Evolutionary conservation across 2,113 vertebrate genomes (phyloP).

Genomic region (Calidris pygmaea): DNA sequence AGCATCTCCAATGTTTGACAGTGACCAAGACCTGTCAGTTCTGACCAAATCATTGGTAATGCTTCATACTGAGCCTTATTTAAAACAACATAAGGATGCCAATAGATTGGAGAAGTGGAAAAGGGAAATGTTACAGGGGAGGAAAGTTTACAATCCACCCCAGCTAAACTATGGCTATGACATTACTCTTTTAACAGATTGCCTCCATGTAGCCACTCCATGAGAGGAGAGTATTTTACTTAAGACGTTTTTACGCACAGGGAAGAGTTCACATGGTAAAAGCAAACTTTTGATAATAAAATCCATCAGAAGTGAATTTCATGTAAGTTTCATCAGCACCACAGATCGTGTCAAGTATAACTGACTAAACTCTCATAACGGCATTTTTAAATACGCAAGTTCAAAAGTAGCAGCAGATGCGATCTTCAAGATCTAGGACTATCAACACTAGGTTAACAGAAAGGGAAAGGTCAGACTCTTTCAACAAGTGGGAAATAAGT

Average conservation of each 20-base stretch:
- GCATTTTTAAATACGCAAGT: not conserved
- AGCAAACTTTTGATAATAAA: too few relatives aligned
- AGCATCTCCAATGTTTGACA: not conserved
- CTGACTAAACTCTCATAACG: not conserved
- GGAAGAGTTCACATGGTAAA: not conserved
- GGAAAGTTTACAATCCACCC: not conserved
- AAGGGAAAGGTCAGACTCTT: not conserved
- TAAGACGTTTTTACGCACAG: not conserved
- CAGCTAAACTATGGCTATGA: not conserved
- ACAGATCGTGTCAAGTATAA: not conserved
- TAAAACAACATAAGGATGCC: not conserved
- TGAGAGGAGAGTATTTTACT: not conserved
- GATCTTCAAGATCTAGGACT: not conserved
- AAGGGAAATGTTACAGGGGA: not conserved
- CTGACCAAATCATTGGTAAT: not conserved
- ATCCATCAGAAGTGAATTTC: not conserved
- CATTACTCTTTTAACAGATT: not conserved
- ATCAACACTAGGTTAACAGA: not conserved
- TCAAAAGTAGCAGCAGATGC: not conserved
- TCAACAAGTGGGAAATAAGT: not conserved
- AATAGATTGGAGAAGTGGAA: not conserved
- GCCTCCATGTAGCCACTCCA: not conserved
- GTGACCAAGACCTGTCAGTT: not conserved
- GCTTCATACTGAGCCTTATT: not conserved
- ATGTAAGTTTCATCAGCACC: not conserved